Conservation (phyloP, 2,888 invertebrate species). For the Chalcis sispes region DNA sequence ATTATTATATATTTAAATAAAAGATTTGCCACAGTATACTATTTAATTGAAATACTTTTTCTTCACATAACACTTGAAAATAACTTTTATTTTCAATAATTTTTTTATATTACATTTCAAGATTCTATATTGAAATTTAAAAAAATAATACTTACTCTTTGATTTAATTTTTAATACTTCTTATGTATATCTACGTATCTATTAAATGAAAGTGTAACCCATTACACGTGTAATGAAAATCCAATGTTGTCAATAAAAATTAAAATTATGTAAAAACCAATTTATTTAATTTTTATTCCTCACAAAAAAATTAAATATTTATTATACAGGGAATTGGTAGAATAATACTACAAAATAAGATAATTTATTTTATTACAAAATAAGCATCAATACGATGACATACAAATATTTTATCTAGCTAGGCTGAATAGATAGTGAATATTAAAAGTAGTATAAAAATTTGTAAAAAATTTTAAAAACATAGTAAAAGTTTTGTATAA, state of each 20-base stretch:
- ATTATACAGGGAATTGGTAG: constrained; percentile 6
- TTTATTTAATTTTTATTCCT: constrained; percentile 7
- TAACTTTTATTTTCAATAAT: constrained; percentile 16
- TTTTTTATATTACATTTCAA: constrained; percentile 21
- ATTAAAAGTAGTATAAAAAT: constrained; percentile 29
- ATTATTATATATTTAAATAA: constrained; percentile 39
- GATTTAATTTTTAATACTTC: constrained; percentile 45
- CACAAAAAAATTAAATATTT: not conserved
- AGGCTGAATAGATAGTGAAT: constrained; percentile 12
- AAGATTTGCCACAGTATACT: constrained; percentile 16
- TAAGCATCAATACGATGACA: constrained; percentile 33
- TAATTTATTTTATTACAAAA: constrained; percentile 52
- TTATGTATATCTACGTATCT: constrained; percentile 69
- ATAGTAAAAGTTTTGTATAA: constrained; percentile 6
- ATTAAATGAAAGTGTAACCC: constrained; percentile 55
- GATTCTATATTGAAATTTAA: constrained; percentile 17
- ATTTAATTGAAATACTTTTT: constrained; percentile 24
- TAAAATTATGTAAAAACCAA: constrained; percentile 67
- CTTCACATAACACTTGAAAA: not conserved
- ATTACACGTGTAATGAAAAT: constrained; percentile 73
- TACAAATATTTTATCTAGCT: constrained; percentile 45
- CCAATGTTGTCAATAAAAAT: constrained; percentile 76
- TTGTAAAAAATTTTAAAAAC: constrained; percentile 40
- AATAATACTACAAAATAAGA: not conserved
- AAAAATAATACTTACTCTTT: constrained; percentile 22